Conservation (phyloP, 2,797 vertebrate species). For the Spinus olivaceus region DNA sequence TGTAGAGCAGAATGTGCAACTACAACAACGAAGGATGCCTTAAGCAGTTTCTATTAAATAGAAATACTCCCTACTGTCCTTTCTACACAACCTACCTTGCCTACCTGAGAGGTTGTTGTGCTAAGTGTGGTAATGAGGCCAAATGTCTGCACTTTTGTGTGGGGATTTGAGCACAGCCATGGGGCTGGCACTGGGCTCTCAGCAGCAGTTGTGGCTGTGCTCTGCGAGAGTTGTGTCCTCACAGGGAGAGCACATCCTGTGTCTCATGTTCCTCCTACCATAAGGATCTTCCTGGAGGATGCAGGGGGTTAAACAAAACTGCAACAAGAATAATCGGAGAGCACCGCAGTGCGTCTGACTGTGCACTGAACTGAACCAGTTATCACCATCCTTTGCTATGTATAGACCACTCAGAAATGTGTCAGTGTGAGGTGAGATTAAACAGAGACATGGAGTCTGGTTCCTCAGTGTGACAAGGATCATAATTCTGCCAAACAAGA, state of each 20-base stretch:
- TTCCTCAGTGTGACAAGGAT: neutral
- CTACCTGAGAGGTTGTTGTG: neutral
- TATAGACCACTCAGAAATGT: neutral
- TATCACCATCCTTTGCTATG: neutral
- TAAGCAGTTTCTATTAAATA: neutral
- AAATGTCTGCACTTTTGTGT: neutral
- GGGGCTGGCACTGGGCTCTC: neutral
- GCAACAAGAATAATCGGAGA: accelerated
- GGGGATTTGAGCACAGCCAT: neutral
- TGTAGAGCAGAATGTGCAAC: neutral
- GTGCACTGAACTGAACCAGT: neutral
- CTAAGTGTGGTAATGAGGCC: neutral
- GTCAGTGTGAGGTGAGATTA: neutral
- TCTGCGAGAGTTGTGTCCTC: neutral
- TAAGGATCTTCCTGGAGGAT: neutral
- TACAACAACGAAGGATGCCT: neutral
- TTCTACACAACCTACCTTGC: neutral
- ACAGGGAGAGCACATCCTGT: neutral
- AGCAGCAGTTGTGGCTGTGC: neutral
- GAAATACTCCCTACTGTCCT: neutral
- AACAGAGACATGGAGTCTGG: neutral
- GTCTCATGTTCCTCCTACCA: accelerated
- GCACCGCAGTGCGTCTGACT: accelerated
- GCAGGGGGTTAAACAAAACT: neutral
- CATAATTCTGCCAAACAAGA: neutral